Base-by-base conservation (phyloP, 2,113 vertebrate species). In the Strix uralensis region DNA sequence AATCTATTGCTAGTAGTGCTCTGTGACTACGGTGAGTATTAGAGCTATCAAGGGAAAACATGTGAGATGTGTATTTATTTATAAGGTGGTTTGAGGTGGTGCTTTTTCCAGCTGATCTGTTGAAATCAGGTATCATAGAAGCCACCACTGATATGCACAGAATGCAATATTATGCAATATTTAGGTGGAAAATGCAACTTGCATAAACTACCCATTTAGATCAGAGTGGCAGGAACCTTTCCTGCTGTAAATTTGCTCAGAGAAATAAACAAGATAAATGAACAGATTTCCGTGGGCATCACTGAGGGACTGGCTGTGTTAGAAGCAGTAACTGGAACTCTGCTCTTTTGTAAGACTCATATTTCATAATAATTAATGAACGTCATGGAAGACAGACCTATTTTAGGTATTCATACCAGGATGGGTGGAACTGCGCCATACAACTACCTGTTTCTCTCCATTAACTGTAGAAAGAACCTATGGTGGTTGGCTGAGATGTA, bases 1-100 rank as follows among this genome's bases (percentile, higher is more conserved):
- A 98, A 98, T 97, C 95, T 98, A 2, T 97, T 99, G 84, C 97
- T 99, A 95, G 97, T 99, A 94, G 96, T 98, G 52, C 98, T 99
- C 95, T 98, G 98, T 97, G 99, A 99, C 97, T 99, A 96, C 1
- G 99, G 99, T 99, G 95, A 99, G 99, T 98, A 86, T 63, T 46
- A 30, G 46, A 78, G 46, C 47, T 71, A 6, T 47, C 27, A 52
- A 52, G 51, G 7, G 29, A 36, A 51, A 59, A 30, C 46, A 46
- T 49, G 2, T 26, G 54, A 63, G 29, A 16, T 58, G 30, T 36
- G 22, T 77, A 21, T 59, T 73, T 77, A 21, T 59, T 73, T n/a
- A 49, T 58, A 36, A 8, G 7, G 38, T 81, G 59, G 49, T 26
- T 89, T 86, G 58, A 62, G 51, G 78, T 86, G 8, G 13, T 74